Percentiles rank a stretch among this genome's conserved stretches.
Evolutionary conservation across 1,140 invertebrate species (phyloP).

Genomic region (Lepidurus packardi): DNA sequence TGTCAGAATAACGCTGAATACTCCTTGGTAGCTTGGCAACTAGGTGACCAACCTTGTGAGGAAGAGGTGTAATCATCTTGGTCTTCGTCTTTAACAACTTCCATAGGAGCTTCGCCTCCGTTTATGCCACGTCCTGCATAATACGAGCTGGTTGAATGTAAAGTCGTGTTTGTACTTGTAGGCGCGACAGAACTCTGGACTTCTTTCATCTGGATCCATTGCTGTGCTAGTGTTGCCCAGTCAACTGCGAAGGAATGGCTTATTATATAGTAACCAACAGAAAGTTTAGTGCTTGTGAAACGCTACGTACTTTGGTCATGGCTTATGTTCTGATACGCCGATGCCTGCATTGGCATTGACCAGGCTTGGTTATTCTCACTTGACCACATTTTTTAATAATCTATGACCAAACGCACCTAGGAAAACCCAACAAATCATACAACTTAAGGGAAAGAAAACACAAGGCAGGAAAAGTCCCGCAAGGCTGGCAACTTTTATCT

Average conservation of each 20-base stretch:
- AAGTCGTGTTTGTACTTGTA: neutral
- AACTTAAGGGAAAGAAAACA: neutral
- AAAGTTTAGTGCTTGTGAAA: neutral
- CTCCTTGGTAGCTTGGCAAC: neutral
- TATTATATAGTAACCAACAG: slow-evolving; percentile 11
- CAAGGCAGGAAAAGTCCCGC: neutral
- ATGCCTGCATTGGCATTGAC: slow-evolving; percentile 46
- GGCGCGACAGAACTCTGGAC: slow-evolving; percentile 13
- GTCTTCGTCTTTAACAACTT: slow-evolving; percentile 33
- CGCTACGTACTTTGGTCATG: slow-evolving; percentile 47
- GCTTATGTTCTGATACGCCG: slow-evolving; percentile 47
- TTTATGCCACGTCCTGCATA: neutral
- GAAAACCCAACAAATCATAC: slow-evolving; percentile 19
- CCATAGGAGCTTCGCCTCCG: slow-evolving; percentile 30
- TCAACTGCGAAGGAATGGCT: slow-evolving; percentile 59
- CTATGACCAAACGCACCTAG: neutral
- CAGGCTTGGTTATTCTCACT: slow-evolving; percentile 34
- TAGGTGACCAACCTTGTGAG: neutral
- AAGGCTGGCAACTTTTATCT: neutral
- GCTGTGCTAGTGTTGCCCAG: slow-evolving; percentile 90
- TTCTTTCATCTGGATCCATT: slow-evolving; percentile 97
- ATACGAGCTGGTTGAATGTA: neutral
- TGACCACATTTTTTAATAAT: slow-evolving; percentile 33
- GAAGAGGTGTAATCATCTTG: neutral
- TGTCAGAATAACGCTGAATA: slow-evolving; percentile 27